phyloP scores from a whole-genome alignment of 1,140 invertebrate genomes.

The Charaxes varanes region DNA sequence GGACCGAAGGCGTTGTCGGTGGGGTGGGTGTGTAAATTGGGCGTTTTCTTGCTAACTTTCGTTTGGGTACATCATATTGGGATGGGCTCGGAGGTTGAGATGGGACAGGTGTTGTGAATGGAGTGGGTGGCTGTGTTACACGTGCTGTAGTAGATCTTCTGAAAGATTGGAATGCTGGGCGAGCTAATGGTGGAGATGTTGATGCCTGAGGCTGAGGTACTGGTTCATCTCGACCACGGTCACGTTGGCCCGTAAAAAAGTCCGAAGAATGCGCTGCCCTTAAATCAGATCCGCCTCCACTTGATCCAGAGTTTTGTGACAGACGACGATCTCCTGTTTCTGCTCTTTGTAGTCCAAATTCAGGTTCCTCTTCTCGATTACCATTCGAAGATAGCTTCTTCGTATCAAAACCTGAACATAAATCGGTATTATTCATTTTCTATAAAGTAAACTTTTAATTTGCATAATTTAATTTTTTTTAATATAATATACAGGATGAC shows the following conservation, averaged over 20 bases:
- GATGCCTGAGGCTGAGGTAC: conserved; percentile 31
- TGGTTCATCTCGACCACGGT: conserved; percentile 60
- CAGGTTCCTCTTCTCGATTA: conserved; percentile 81
- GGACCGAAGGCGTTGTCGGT: conserved; percentile 27
- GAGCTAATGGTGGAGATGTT: conserved; percentile 23
- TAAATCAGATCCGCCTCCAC: conserved; percentile 64
- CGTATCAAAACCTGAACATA: conserved; percentile 73
- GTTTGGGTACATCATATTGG: conserved; percentile 51
- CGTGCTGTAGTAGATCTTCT: conserved; percentile 37
- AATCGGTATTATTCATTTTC: conserved; percentile 1
- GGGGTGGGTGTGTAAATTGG: conserved; percentile 40
- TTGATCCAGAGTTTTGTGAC: conserved; percentile 62
- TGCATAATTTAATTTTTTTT: not conserved
- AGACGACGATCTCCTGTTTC: conserved; percentile 77
- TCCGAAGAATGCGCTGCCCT: conserved; percentile 80
- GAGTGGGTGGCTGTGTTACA: conserved; percentile 33
- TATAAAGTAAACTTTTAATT: not conserved
- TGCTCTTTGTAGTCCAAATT: conserved; percentile 84
- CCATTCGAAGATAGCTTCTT: conserved; percentile 74
- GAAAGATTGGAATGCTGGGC: conserved; percentile 35
- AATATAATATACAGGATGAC: too few species aligned
- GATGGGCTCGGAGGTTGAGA: conserved; percentile 48
- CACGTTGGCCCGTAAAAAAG: conserved; percentile 75
- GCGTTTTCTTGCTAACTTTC: conserved; percentile 56
- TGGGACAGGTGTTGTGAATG: conserved; percentile 32